These are phyloP conservation scores for Corythaeola cristata DNA, from an alignment of 2,113 vertebrate species.

Conservation along the genomic window DNA sequence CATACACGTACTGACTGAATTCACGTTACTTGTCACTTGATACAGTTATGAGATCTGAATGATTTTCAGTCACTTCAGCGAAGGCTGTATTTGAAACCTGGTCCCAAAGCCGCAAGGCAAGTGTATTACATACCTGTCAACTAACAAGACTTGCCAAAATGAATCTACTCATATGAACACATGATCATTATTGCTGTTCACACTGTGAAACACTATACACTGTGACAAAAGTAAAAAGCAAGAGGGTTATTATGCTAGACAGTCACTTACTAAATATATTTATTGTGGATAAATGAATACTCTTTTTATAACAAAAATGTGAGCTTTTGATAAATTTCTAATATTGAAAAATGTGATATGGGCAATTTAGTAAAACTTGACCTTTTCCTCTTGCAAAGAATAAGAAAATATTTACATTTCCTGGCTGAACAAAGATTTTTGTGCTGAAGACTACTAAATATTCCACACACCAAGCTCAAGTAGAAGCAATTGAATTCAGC, in stretches of 20 bases:
- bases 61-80: conserved; percentile 62
- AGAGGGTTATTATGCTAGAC: conserved; percentile 52
- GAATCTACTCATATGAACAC: conserved; percentile 62
- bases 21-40: conserved; percentile 44
- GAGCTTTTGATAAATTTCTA: conserved; percentile 55
- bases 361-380: conserved; percentile 14
- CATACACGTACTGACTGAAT: background rate
- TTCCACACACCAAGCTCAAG: background rate
- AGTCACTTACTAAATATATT: conserved; percentile 66
- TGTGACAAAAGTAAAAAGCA: conserved; percentile 66
- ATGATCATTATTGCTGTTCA: conserved; percentile 60
- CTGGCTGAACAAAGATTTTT: background rate
- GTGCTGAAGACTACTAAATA: conserved; percentile 9
- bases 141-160: conserved; percentile 67
- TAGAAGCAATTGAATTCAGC: background rate
- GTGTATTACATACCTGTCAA: conserved; percentile 58
- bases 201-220: conserved; percentile 28
- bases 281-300: conserved; percentile 60
- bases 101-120: conserved; percentile 59
- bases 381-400: background rate
- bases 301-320: conserved; percentile 47
- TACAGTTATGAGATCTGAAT: conserved; percentile 63
- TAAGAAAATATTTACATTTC: conserved; percentile 43
- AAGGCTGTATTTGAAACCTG: conserved; percentile 64
- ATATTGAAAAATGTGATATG: conserved; percentile 22